phyloP scores from a whole-genome alignment of 2,888 invertebrate genomes.

The Hemaris fuciformis region DNA sequence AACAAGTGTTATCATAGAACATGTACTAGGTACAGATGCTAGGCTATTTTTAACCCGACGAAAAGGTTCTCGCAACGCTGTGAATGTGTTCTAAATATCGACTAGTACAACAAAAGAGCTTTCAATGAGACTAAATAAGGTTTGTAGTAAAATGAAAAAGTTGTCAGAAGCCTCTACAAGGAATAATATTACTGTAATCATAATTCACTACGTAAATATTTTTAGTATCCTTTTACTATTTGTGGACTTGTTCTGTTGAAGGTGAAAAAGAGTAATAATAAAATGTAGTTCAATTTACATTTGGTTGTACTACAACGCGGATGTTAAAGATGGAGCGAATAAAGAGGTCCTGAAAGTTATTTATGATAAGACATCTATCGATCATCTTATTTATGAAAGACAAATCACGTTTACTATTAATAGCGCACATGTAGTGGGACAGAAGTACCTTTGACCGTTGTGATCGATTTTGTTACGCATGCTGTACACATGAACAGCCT shows the following conservation, averaged over 20 bases:
- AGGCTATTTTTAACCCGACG: slow-evolving; percentile 67
- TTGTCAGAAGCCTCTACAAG: too few relatives aligned
- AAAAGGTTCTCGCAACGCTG: slow-evolving; percentile 23
- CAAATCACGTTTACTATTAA: too few relatives aligned
- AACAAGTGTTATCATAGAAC: slow-evolving; percentile 70
- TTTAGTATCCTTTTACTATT: background rate
- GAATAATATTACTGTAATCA: too few relatives aligned
- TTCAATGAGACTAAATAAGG: background rate
- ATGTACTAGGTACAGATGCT: slow-evolving; percentile 51
- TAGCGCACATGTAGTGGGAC: too few relatives aligned
- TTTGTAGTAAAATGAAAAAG: too few relatives aligned
- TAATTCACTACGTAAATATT: background rate
- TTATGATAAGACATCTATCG: background rate
- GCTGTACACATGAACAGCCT: too few relatives aligned
- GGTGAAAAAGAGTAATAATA: background rate
- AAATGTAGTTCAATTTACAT: too few relatives aligned
- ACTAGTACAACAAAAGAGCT: background rate
- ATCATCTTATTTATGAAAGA: too few relatives aligned
- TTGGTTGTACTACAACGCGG: too few relatives aligned
- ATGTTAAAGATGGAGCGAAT: background rate
- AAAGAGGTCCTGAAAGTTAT: background rate
- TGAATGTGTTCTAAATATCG: background rate
- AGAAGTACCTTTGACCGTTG: too few relatives aligned
- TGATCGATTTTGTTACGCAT: too few relatives aligned
- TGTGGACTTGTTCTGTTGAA: background rate